These are phyloP conservation scores for rabbit (Oryctolagus cuniculus) DNA, from an alignment of 2,113 vertebrate species.

Conservation along the genomic window DNA sequence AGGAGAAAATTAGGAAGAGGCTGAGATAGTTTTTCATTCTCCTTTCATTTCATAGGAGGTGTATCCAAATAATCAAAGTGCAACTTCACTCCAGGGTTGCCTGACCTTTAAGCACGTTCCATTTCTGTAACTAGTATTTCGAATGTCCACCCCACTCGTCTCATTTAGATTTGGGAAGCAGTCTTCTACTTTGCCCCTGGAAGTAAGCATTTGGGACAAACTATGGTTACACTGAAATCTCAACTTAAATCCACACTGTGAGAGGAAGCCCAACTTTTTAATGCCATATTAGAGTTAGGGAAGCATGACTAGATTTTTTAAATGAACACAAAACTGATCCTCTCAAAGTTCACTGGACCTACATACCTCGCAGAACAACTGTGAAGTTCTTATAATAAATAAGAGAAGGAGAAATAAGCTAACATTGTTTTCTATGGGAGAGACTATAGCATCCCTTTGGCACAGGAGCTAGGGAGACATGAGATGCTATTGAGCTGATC, in stretches of 20 bases:
- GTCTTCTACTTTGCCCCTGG: not conserved
- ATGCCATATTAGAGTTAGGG: not conserved
- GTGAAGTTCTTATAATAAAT: not conserved
- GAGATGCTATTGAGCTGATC: constrained; percentile 47
- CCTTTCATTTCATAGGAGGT: constrained; percentile 47
- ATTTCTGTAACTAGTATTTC: constrained; percentile 7
- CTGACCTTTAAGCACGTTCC: constrained; percentile 18
- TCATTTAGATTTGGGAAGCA: constrained; percentile 44
- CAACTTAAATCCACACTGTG: not conserved
- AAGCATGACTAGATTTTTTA: constrained; percentile 20
- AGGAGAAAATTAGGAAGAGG: constrained; percentile 20
- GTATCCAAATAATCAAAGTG: not conserved
- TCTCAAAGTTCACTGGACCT: constrained; percentile 48
- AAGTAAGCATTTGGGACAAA: constrained; percentile 31
- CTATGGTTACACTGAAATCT: constrained; percentile 33
- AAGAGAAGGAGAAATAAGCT: constrained; percentile 40
- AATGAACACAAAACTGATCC: not conserved
- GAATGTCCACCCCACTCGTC: not conserved
- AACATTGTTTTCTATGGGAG: constrained; percentile 49
- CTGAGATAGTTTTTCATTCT: not conserved
- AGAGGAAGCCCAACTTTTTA: constrained; percentile 32
- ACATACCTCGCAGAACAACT: constrained; percentile 1
- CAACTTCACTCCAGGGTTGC: not conserved
- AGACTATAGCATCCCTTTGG: not conserved
- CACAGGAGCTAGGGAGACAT: constrained; percentile 51